Evolutionary conservation across 2,797 vertebrate genomes (phyloP), one percentile per base, ranked within the genome.

Genomic region (Pipistrellus pipistrellus): DNA sequence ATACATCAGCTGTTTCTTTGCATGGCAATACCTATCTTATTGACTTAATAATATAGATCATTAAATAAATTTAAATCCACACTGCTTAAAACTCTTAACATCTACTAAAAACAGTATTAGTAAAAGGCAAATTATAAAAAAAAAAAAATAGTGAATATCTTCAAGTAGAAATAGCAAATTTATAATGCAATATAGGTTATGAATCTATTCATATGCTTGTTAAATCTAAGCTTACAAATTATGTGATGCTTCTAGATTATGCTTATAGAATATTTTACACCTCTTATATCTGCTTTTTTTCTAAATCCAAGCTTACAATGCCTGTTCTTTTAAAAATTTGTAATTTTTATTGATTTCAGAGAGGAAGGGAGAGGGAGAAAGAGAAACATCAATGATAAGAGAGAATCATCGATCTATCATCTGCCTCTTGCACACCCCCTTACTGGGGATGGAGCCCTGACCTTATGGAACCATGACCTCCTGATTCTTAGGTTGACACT

Each of bases 61-160:
- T 17, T 46, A 78, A 88, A 27, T 46, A 69, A 69, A 23, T 48
- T 77, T 77, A 66, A 69, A 77, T 88, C 32, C 69, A 59, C 30
- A 38, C 15, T 73, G 66, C 18, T 91, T 57, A 69, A 68, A 92
- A 94, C 72, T 90, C 17, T 90, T n/a, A 86, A 23, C 21, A 82
- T 25, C n/a, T 71, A 85, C 11, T 90, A 48, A 69, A 81, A 48
- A 35, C 17, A 96, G 9, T 62, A 72, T 14, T 90, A 75, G 32
- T 78, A 82, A 90, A 85, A 92, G 64, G 41, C 8, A 51, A 81
- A 71, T 68, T 81, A 71, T 84, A 4, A 9, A 4, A 86, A 78
- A 4, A 86, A 78, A 44, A 46, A 62, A 71, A 81, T 68, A 59
- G 44, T n/a, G 23, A 64, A 13, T 48, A 73, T 62, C 59, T 80